Evolutionary conservation across 2,888 invertebrate genomes (phyloP), one percentile per base, ranked within the genome.

Genomic region (Scaptomyza tumidula): DNA sequence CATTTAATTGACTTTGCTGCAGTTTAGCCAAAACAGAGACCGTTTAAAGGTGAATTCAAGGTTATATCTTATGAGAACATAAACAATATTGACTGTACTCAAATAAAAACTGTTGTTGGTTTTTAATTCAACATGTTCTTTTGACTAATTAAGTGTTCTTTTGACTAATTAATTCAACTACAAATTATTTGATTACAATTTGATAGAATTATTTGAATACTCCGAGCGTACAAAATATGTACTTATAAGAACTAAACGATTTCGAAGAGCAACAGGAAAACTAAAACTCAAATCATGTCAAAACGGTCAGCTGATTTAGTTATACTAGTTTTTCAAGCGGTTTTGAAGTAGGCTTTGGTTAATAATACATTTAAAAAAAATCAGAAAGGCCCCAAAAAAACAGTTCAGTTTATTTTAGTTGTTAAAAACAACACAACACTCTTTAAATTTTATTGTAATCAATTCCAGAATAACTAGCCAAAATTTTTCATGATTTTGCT

Each of bases 371-470:
- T 52, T 53, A 39, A 24, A 9, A 31, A 7, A 10, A 50, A 24
- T 50, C 7, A n/a, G 6, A 41, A 45, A 29, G 19, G n/a, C 2
- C 0, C 27, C 24, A 9, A 24, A 6, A 6, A 52, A 54, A 31
- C 27, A 31, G 14, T 33, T 79, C 82, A 82, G 74, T 82, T 69
- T 53, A 69, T 77, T 85, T 82, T 72, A 81, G 66, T 77, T 72
- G 77, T 64, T 69, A 59, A 63, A 55, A 75, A 64, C 67, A 66
- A 55, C 63, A 70, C 66, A 70, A 56, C 71, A 64, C 49, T 41
- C 44, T 63, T 31, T 53, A 75, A 77, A 71, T 48, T 75, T 75
- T 75, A 75, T 49, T 43, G 63, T 75, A 58, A 45, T 55, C 44
- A 19, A 58, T 58, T 75, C 67, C 71, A 71, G 75, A 75, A 75